Percentiles rank a stretch among this genome's conserved stretches.
phyloP scores from a whole-genome alignment of 2,888 invertebrate species.

The Eristalis arbustorum region DNA sequence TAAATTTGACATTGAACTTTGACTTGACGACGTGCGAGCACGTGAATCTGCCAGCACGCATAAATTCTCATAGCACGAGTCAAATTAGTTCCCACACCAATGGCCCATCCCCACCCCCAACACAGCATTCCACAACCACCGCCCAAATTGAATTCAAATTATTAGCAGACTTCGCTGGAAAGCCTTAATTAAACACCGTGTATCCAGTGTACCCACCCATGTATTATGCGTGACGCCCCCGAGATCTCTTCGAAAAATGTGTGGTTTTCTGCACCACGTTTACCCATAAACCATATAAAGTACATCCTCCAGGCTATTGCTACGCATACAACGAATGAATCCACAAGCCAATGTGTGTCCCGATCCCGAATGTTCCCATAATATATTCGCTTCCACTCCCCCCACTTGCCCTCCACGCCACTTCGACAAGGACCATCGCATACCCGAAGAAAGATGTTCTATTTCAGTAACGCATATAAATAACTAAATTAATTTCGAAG shows the following conservation, averaged over 20 bases:
- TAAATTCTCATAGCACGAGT: too few species aligned
- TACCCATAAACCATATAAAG: not conserved
- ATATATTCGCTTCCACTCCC: conserved; percentile 29
- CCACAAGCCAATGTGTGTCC: not conserved
- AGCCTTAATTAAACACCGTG: conserved; percentile 30
- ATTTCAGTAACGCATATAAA: conserved; percentile 67
- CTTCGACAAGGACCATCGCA: not conserved
- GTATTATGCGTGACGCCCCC: not conserved
- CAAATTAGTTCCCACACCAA: not conserved
- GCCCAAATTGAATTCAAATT: conserved; percentile 50
- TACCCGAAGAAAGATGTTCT: conserved; percentile 45
- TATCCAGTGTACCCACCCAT: not conserved
- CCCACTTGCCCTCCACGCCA: not conserved
- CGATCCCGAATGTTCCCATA: conserved; percentile 24
- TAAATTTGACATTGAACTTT: too few species aligned
- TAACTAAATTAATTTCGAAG: conserved; percentile 67
- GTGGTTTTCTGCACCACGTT: not conserved
- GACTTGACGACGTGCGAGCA: too few species aligned
- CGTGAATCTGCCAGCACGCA: too few species aligned
- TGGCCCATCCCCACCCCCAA: not conserved
- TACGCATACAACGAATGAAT: not conserved
- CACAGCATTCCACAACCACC: not conserved
- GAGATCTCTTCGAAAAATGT: not conserved
- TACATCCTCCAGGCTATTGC: conserved; percentile 1
- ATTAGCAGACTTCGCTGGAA: conserved; percentile 28